phyloP scores from a whole-genome alignment of 2,797 vertebrate genomes.

The Onychomys arenicola region DNA sequence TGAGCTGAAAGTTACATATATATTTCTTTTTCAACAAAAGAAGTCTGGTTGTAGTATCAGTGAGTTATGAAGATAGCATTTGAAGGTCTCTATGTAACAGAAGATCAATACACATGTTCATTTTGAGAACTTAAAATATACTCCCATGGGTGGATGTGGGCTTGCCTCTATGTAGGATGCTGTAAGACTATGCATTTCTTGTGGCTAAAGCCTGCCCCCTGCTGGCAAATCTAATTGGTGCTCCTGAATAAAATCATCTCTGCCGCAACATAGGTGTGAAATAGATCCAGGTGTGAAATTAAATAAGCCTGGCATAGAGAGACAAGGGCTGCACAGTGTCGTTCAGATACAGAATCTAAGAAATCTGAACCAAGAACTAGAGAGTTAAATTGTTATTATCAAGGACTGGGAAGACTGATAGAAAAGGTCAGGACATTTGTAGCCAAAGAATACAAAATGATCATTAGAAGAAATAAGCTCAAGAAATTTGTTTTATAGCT shows the following conservation, averaged over 20 bases:
- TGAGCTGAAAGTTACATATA: neutral
- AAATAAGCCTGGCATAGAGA: neutral
- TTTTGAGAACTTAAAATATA: conserved; percentile 18
- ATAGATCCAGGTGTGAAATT: neutral
- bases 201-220: conserved; percentile 70
- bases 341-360: neutral
- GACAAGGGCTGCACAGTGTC: neutral
- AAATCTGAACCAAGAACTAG: neutral
- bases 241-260: neutral
- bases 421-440: too few species aligned
- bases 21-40: neutral
- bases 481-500: neutral
- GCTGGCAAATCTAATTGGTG: conserved; percentile 27
- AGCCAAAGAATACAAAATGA: neutral
- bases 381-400: neutral
- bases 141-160: neutral
- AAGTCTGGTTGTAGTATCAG: neutral
- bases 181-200: neutral
- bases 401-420: neutral
- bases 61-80: neutral
- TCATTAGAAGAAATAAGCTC: neutral
- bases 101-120: neutral
- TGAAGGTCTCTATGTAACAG: neutral
- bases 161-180: neutral
- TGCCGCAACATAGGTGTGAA: too few species aligned